These are phyloP conservation scores for Syncerus caffer DNA, from an alignment of 2,797 vertebrate species.

Conservation along the genomic window DNA sequence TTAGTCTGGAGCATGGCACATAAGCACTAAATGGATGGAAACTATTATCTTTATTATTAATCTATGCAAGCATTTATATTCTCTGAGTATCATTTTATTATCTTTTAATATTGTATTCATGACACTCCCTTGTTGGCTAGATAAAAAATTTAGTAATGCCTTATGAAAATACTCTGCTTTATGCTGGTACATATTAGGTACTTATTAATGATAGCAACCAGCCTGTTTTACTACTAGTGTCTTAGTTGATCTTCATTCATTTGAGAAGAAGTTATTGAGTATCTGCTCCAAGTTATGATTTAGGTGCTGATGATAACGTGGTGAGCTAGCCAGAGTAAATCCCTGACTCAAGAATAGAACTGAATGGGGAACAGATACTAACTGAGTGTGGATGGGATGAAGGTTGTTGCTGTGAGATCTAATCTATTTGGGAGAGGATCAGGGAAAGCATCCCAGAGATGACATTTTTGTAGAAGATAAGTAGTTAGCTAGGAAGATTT, in stretches of 20 bases:
- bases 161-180: background rate
- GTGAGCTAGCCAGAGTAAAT: background rate
- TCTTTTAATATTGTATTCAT: background rate
- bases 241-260: background rate
- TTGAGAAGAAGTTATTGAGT: background rate
- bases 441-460: background rate
- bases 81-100: background rate
- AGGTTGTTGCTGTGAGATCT: background rate
- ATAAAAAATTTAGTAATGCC: background rate
- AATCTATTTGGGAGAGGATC: background rate
- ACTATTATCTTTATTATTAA: background rate
- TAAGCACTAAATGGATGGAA: background rate
- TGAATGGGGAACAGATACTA: background rate
- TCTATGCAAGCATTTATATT: background rate
- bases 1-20: background rate
- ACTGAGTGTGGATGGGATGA: background rate
- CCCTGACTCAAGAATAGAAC: background rate
- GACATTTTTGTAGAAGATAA: background rate
- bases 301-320: background rate
- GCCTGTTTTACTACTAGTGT: background rate
- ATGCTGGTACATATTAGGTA: background rate
- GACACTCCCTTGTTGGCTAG: background rate
- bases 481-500: background rate
- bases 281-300: background rate
- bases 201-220: background rate